Evolutionary conservation across 1,140 invertebrate genomes (phyloP).

Genomic region (Pollicipes pollicipes): DNA sequence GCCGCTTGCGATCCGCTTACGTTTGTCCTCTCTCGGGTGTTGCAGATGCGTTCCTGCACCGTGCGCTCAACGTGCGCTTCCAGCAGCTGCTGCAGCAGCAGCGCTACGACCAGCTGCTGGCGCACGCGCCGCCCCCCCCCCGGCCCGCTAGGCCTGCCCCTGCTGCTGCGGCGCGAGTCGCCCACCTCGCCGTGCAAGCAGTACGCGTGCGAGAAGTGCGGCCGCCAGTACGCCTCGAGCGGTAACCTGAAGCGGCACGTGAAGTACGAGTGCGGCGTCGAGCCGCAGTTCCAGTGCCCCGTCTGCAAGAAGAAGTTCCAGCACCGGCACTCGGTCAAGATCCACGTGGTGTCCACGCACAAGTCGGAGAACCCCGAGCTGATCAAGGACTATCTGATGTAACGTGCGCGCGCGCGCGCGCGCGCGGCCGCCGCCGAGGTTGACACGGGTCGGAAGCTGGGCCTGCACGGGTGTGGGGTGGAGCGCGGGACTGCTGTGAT

Average conservation of each 20-base stretch:
- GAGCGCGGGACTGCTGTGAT: too few relatives aligned
- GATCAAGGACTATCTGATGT: conserved; percentile 4
- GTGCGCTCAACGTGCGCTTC: conserved; percentile 2
- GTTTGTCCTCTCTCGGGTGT: not conserved
- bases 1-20: conserved; percentile 1
- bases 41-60: conserved; percentile 4
- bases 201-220: conserved; percentile 39
- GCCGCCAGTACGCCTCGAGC: conserved; percentile 43
- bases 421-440: too few relatives aligned
- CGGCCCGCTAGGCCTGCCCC: conserved; percentile 1
- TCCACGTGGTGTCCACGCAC: conserved; percentile 18
- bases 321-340: conserved; percentile 22
- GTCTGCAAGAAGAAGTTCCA: conserved; percentile 49
- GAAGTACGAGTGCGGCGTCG: conserved; percentile 69
- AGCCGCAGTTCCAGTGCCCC: conserved; percentile 55
- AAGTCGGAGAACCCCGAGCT: not conserved
- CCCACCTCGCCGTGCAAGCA: conserved; percentile 14
- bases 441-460: too few relatives aligned
- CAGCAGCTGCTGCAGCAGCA: conserved; percentile 3
- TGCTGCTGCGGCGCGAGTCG: not conserved
- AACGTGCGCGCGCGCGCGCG: not conserved
- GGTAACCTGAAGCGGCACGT: conserved; percentile 49
- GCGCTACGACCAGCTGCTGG: conserved; percentile 3
- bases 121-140: not conserved
- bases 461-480: too few relatives aligned